Evolutionary conservation across 2,888 invertebrate genomes (phyloP), one percentile per base, ranked within the genome.

Genomic region (Eumerus sabulonum): DNA sequence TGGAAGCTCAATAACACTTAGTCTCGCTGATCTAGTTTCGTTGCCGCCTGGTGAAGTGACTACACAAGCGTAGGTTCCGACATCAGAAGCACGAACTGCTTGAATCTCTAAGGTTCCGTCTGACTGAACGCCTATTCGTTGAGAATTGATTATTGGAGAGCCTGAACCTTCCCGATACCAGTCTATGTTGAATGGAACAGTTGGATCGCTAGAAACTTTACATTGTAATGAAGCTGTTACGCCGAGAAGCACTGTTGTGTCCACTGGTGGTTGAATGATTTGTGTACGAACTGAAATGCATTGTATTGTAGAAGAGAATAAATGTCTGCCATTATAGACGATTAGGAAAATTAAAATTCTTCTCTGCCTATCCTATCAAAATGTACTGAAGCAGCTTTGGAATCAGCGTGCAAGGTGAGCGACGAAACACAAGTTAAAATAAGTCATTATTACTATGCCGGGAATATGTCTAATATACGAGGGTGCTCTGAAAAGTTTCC

Each of bases 151-250:
- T 1, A 92, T 92, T 77, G 92, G 92, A 74, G 92, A 90, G 56
- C 90, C 85, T 85, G 94, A 94, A 86, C 93, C 93, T 87, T 96
- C 94, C 85, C 96, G 95, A 88, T 94, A 95, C 97, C 97, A 97
- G 86, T 94, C 94, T 82, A 96, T 93, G 86, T 95, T 94, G 88
- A 93, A 96, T 67, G 94, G 94, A 47, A 97, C 95, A 82, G 93
- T 93, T 51, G 96, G 94, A 90, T 98, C 98, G 85, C 95, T 95
- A 40, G 96, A 95, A 76, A 98, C 96, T 90, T 96, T 96, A 90
- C 99, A 99, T 86, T 96, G 96, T 82, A 99, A 90, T 50, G 96
- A 95, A 12, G 98, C 97, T 59, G 96, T 97, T 84, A 97, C 94
- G 17, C 98, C 98, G 76, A 98, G 92, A 79, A 98, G 92, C 18